Evolutionary conservation across 2,113 vertebrate species (phyloP).

Genomic region (Poeciliopsis retropinna): DNA sequence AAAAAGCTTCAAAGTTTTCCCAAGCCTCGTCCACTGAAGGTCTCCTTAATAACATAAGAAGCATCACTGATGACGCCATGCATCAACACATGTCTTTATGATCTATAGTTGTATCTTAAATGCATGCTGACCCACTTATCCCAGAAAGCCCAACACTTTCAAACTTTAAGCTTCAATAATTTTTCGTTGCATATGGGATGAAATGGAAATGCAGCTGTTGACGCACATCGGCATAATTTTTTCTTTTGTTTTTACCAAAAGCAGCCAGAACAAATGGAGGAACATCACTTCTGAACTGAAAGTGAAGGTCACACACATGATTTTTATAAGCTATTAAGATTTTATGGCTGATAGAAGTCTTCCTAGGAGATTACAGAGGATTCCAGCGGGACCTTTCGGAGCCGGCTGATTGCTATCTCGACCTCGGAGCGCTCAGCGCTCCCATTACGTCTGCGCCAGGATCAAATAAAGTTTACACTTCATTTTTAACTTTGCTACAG

Average conservation of each 20-base stretch:
- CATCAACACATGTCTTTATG: conserved; percentile 73
- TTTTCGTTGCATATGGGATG: conserved; percentile 13
- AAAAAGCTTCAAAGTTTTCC: too few relatives aligned
- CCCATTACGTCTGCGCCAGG: conserved; percentile 22
- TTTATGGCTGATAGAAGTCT: conserved; percentile 59
- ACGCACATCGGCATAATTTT: background rate
- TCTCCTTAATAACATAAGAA: conserved; percentile 1
- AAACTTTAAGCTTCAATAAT: background rate
- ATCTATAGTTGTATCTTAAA: conserved; percentile 60
- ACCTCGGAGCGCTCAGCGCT: conserved; percentile 27
- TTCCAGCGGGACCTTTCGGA: conserved; percentile 49
- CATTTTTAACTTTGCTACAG: conserved; percentile 38
- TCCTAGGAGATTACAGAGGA: conserved; percentile 48
- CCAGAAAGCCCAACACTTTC: conserved; percentile 52
- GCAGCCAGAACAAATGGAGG: conserved; percentile 25
- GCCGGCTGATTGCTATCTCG: conserved; percentile 51
- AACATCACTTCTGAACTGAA: conserved; percentile 4
- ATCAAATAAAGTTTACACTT: conserved; percentile 56
- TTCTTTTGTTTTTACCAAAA: background rate
- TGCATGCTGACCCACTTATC: conserved; percentile 56
- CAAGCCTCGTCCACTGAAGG: background rate
- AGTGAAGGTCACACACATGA: conserved; percentile 58
- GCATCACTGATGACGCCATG: conserved; percentile 60
- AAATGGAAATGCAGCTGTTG: background rate
- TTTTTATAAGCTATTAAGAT: conserved; percentile 65